Conservation (phyloP, 2,113 vertebrate genomes). For the Microtus richardsoni region DNA sequence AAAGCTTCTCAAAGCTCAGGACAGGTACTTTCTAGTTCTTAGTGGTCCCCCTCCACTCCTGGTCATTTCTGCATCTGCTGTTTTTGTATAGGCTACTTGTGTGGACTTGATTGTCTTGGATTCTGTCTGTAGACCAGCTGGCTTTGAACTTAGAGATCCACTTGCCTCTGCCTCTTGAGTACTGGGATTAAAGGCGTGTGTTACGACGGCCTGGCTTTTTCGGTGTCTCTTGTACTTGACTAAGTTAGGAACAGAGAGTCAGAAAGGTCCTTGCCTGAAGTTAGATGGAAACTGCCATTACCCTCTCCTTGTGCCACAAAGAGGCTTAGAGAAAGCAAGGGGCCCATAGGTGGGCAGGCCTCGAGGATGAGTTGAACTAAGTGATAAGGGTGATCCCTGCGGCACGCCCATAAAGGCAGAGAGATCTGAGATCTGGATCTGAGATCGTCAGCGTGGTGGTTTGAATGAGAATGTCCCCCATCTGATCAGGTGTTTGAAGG, state of each 20-base stretch:
- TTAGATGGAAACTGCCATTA: too few relatives aligned
- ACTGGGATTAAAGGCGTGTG: too few relatives aligned
- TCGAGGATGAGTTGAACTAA: background rate
- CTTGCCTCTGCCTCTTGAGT: too few relatives aligned
- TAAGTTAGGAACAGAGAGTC: background rate
- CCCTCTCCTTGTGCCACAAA: too few relatives aligned
- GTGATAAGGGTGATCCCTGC: accelerated
- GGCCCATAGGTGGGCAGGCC: too few relatives aligned
- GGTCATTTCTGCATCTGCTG: background rate
- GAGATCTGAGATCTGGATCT: background rate
- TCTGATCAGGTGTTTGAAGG: background rate
- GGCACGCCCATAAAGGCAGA: too few relatives aligned
- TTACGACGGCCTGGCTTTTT: too few relatives aligned
- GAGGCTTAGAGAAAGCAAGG: background rate
- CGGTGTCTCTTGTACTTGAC: background rate
- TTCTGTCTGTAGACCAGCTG: background rate
- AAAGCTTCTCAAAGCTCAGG: background rate
- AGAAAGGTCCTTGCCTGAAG: background rate
- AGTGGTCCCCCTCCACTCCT: background rate
- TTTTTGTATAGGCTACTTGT: background rate
- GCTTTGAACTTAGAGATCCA: background rate
- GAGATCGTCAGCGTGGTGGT: background rate
- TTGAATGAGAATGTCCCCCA: background rate
- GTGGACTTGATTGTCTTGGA: background rate
- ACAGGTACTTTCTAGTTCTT: background rate